Conservation (phyloP, 2,888 invertebrate species). For the Philereme vetulata region DNA sequence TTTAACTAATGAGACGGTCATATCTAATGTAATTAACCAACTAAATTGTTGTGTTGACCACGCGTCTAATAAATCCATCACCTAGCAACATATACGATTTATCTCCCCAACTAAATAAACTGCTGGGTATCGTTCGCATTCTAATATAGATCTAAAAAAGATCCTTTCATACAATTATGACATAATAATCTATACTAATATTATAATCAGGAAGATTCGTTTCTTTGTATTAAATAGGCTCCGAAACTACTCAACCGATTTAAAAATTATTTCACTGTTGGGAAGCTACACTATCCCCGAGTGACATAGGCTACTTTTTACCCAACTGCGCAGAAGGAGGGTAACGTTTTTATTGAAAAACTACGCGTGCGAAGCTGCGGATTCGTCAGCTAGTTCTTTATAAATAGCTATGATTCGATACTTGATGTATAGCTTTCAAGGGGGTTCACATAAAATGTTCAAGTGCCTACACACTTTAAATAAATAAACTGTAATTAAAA, state of each 20-base stretch:
- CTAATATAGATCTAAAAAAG: conserved; percentile 15
- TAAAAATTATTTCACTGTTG: too few species aligned
- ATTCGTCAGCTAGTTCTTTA: too few species aligned
- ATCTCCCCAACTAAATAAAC: conserved; percentile 4
- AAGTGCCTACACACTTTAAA: conserved; percentile 53
- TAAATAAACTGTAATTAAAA: conserved; percentile 62
- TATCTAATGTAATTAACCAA: conserved; percentile 17
- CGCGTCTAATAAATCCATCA: conserved; percentile 14
- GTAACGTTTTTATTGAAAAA: too few species aligned
- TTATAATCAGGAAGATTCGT: too few species aligned
- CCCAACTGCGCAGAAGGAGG: too few species aligned
- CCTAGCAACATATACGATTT: conserved; percentile 8
- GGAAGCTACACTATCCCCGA: too few species aligned
- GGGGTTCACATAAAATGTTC: conserved; percentile 53
- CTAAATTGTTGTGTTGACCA: conserved; percentile 14
- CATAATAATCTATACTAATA: too few species aligned
- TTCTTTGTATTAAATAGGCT: too few species aligned
- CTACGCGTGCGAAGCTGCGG: too few species aligned
- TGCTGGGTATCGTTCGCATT: conserved; percentile 9
- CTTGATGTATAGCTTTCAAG: conserved; percentile 48
- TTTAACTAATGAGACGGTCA: conserved; percentile 14
- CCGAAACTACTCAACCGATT: too few species aligned
- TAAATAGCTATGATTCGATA: conserved; percentile 55
- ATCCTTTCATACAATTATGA: conserved; percentile 48
- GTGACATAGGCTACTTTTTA: too few species aligned